phyloP scores from a whole-genome alignment of 2,888 invertebrate species.

The Adineta ricciae region DNA sequence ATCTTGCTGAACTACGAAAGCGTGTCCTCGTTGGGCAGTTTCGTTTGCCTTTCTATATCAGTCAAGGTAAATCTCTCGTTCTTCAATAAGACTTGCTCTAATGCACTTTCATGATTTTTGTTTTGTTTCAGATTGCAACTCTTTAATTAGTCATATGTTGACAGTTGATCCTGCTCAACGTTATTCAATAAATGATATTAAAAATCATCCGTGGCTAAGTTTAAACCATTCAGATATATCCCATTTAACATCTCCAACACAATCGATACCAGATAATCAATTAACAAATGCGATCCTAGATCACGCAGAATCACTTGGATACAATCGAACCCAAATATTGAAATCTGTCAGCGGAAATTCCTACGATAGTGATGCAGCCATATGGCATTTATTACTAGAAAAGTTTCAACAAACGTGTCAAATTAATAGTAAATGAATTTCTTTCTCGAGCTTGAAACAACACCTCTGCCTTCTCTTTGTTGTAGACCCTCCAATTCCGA shows the following conservation, averaged over 20 bases:
- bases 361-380: slow-evolving; percentile 7
- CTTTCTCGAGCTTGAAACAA: background rate
- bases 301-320: slow-evolving; percentile 4
- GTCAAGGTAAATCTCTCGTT: slow-evolving; percentile 65
- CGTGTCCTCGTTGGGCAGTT: slow-evolving; percentile 85
- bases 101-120: background rate
- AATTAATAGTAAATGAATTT: background rate
- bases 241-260: background rate
- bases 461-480: background rate
- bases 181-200: slow-evolving; percentile 26
- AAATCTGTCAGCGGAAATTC: slow-evolving; percentile 1
- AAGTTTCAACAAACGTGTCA: slow-evolving; percentile 14
- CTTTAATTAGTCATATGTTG: slow-evolving; percentile 30
- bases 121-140: slow-evolving; percentile 24
- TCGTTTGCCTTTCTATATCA: slow-evolving; percentile 94
- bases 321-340: slow-evolving; percentile 15
- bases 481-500: background rate
- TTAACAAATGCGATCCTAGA: background rate
- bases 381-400: slow-evolving; percentile 17
- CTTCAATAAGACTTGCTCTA: background rate
- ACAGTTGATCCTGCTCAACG: slow-evolving; percentile 28
- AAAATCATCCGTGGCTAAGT: slow-evolving; percentile 24
- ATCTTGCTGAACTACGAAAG: slow-evolving; percentile 73
- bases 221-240: background rate
- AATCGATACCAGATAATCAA: background rate